Base-by-base conservation (phyloP, 2,113 vertebrate species). In the Ciconia maguari region DNA sequence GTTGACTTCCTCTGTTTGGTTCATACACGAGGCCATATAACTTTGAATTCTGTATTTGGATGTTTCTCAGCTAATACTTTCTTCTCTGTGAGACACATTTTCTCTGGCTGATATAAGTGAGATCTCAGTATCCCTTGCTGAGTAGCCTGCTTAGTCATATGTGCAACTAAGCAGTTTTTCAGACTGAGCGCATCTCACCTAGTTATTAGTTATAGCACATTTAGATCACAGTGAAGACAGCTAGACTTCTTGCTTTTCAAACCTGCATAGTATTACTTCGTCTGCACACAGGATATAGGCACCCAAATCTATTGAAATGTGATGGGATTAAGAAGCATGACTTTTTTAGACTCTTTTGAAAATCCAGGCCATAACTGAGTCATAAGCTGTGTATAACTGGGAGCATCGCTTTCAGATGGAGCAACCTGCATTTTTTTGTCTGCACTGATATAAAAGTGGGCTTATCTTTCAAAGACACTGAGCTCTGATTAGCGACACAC, bases 311-410 rank as follows among this genome's bases (percentile, higher is more conserved):
- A 76, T 87, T 92, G 94, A 94, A 93, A 91, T 89, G 11, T 89
- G 65, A 92, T 85, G 32, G 34, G 91, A 91, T 92, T 94, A 93
- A 94, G 57, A 84, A 79, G 54, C 74, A 74, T 85, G 74, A 55
- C 52, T 71, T 71, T 75, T 84, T 89, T 21, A 91, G 77, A 69
- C 42, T 83, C 51, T 83, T 71, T 76, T 94, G 90, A 95, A 93
- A 93, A 93, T 94, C 86, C 70, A 65, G 93, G 25, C 57, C 49
- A 48, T 65, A 87, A 66, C 74, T 82, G 86, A 83, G 29, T 93
- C 66, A 34, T 76, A 91, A 87, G 4, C 41, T 91, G 44, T 82
- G 16, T 65, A 17, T 79, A 79, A 90, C 77, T 46, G 57, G 27
- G 48, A 84, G 12, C 9, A 9, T 36, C 1, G 1, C 55, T 92